phyloP scores from a whole-genome alignment of 2,113 vertebrate species.

The Lepisosteus oculatus region DNA sequence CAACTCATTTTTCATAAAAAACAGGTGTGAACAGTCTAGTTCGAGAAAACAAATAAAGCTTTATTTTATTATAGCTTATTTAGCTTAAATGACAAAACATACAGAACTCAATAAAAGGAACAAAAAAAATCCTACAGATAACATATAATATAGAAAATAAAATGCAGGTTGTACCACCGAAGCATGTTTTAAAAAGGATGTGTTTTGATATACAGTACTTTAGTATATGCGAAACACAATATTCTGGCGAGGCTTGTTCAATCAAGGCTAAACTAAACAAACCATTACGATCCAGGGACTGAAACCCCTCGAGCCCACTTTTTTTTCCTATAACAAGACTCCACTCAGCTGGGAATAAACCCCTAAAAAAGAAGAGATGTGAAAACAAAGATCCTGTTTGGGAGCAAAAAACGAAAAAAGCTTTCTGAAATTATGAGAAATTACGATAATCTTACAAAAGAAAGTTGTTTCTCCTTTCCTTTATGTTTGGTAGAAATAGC shows the following conservation, averaged over 20 bases:
- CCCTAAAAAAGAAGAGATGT: not conserved
- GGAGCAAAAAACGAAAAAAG: not conserved
- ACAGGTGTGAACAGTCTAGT: too few relatives aligned
- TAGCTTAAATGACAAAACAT: too few relatives aligned
- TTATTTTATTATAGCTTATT: too few relatives aligned
- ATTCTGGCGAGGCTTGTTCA: not conserved
- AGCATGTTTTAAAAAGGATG: not conserved
- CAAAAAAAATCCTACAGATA: not conserved
- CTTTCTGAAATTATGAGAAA: not conserved
- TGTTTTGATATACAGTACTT: not conserved
- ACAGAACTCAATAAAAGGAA: not conserved
- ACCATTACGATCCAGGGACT: not conserved
- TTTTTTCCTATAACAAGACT: not conserved
- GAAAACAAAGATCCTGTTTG: not conserved
- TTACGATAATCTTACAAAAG: too few relatives aligned
- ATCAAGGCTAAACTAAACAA: constrained; percentile 13
- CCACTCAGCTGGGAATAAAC: constrained; percentile 4
- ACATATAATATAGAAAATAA: not conserved
- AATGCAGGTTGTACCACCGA: not conserved
- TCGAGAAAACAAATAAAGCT: too few relatives aligned
- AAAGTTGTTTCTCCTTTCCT: too few relatives aligned
- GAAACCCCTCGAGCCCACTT: not conserved
- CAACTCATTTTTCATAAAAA: too few relatives aligned
- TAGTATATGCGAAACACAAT: constrained; percentile 2
- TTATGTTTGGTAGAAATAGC: too few relatives aligned